Evolutionary conservation across 2,113 vertebrate genomes (phyloP).

Genomic region (Tricholaema leucomelas): DNA sequence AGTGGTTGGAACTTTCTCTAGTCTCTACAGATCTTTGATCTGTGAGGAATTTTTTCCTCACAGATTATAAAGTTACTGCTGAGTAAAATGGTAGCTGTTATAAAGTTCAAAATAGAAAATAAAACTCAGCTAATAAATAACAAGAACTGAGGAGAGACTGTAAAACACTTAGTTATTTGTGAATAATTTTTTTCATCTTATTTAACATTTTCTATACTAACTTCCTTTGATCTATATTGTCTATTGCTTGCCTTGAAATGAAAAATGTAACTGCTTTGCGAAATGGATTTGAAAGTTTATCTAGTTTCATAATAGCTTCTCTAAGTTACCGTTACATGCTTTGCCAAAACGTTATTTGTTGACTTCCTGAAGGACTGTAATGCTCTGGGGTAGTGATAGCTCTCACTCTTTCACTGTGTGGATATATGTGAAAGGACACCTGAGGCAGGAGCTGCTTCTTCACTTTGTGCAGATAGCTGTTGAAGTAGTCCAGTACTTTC

Average conservation of each 20-base stretch:
- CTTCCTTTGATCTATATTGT: constrained; percentile 52
- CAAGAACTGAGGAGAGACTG: neutral
- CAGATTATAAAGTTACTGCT: neutral
- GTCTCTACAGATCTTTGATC: neutral
- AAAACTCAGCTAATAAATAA: neutral
- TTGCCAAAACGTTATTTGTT: neutral
- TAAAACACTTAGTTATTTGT: neutral
- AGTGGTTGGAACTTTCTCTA: neutral
- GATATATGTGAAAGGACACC: neutral
- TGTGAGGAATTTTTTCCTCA: neutral
- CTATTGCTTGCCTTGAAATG: constrained; percentile 32
- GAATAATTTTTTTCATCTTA: constrained; percentile 15
- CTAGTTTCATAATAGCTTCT: constrained; percentile 24
- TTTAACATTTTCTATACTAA: neutral
- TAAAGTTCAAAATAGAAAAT: neutral
- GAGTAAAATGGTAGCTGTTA: neutral
- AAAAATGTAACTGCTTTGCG: constrained; percentile 41
- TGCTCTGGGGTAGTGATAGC: neutral
- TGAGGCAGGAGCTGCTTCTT: neutral
- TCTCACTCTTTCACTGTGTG: neutral
- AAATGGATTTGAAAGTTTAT: constrained; percentile 49
- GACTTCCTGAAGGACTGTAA: neutral
- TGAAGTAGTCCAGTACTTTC: neutral
- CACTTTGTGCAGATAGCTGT: neutral
- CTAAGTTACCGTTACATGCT: neutral